Evolutionary conservation across 2,888 invertebrate genomes (phyloP).

Genomic region (Hyalella azteca): DNA sequence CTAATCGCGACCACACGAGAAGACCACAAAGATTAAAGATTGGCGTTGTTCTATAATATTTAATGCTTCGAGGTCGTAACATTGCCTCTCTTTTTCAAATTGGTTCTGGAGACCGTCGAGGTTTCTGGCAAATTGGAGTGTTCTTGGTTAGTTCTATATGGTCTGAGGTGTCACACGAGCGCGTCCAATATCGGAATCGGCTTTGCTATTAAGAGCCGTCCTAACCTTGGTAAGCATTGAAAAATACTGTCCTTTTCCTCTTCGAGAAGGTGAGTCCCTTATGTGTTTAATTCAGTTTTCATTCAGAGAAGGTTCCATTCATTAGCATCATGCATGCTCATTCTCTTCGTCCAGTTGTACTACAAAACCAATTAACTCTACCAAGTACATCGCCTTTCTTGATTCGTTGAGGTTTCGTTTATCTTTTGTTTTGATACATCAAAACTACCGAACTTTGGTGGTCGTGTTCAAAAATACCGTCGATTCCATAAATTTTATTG

Average conservation of each 20-base stretch:
- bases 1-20: not conserved
- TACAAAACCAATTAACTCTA: too few species aligned
- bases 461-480: too few species aligned
- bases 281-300: too few species aligned
- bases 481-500: too few species aligned
- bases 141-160: not conserved
- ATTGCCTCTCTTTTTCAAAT: not conserved
- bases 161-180: not conserved
- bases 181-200: not conserved
- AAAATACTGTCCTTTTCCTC: not conserved
- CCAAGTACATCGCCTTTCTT: too few species aligned
- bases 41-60: not conserved
- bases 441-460: too few species aligned
- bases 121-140: not conserved
- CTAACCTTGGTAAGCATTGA: not conserved
- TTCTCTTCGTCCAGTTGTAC: too few species aligned
- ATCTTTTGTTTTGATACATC: too few species aligned
- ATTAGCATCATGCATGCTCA: too few species aligned
- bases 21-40: not conserved
- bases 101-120: not conserved
- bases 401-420: too few species aligned
- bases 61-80: not conserved
- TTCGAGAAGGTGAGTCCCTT: too few species aligned
- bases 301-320: too few species aligned
- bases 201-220: not conserved